phyloP scores from a whole-genome alignment of 1,140 invertebrate species.

The Coenobita brevimanus region DNA sequence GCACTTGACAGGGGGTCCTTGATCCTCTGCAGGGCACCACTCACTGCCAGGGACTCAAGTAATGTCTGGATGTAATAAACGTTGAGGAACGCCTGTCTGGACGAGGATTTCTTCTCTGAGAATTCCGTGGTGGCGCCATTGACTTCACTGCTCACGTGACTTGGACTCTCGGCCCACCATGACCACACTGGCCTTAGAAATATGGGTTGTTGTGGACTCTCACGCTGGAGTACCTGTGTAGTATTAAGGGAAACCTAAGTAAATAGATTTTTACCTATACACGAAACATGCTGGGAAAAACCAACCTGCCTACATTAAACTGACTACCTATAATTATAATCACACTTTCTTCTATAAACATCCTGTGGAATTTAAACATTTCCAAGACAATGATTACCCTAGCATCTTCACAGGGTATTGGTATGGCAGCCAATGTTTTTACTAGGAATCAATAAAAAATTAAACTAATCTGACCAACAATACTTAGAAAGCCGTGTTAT shows the following conservation, averaged over 20 bases:
- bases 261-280: background rate
- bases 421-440: too few relatives aligned
- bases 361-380: too few relatives aligned
- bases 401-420: too few relatives aligned
- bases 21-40: slow-evolving; percentile 23
- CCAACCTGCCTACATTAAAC: too few relatives aligned
- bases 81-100: slow-evolving; percentile 47
- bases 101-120: background rate
- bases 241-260: background rate
- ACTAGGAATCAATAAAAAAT: too few relatives aligned
- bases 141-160: background rate
- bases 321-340: too few relatives aligned
- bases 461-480: too few relatives aligned
- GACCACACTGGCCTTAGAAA: slow-evolving; percentile 46
- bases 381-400: too few relatives aligned
- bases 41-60: slow-evolving; percentile 17
- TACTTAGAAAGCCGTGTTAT: too few relatives aligned
- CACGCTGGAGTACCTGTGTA: slow-evolving; percentile 50
- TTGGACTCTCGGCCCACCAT: slow-evolving; percentile 37
- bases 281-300: too few relatives aligned
- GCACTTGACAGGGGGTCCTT: slow-evolving; percentile 50
- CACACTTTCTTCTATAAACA: too few relatives aligned
- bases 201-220: slow-evolving; percentile 48
- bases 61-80: slow-evolving; percentile 50
- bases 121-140: slow-evolving; percentile 33